phyloP scores from a whole-genome alignment of 1,140 invertebrate species.

The Zaprionus ghesquierei region DNA sequence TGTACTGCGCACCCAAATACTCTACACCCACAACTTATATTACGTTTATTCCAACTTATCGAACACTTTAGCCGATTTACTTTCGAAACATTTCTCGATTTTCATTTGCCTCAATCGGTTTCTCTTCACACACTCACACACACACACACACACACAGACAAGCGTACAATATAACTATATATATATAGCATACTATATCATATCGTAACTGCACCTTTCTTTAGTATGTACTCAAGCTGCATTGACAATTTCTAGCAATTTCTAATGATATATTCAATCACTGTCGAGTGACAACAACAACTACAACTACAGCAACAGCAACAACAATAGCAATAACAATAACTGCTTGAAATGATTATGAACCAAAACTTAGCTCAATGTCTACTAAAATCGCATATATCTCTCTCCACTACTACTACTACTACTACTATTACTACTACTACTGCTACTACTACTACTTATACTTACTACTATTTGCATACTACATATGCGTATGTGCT shows the following conservation, averaged over 20 bases:
- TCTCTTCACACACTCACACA: too few species aligned
- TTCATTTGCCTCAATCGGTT: conserved; percentile 5
- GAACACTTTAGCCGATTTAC: conserved; percentile 19
- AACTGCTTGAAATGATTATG: conserved; percentile 66
- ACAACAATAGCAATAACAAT: conserved; percentile 20
- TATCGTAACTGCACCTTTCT: conserved; percentile 70
- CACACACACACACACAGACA: conserved; percentile 17
- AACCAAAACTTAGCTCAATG: conserved; percentile 70
- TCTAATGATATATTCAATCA: conserved; percentile 41
- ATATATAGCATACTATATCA: not conserved
- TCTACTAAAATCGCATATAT: conserved; percentile 68
- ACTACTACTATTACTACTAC: conserved; percentile 43
- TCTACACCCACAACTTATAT: not conserved
- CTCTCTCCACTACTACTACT: conserved; percentile 39
- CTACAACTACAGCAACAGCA: conserved; percentile 4
- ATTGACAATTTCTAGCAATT: conserved; percentile 53
- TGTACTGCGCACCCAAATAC: conserved; percentile 26
- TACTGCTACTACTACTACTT: conserved; percentile 43
- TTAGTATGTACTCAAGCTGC: conserved; percentile 74
- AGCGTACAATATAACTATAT: conserved; percentile 41
- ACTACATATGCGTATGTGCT: conserved; percentile 78
- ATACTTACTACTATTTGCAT: conserved; percentile 55
- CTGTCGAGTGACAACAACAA: conserved; percentile 59
- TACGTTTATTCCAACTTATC: conserved; percentile 3
- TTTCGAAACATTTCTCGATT: not conserved